phyloP scores from a whole-genome alignment of 1,140 invertebrate species.

The Ruditapes philippinarum region DNA sequence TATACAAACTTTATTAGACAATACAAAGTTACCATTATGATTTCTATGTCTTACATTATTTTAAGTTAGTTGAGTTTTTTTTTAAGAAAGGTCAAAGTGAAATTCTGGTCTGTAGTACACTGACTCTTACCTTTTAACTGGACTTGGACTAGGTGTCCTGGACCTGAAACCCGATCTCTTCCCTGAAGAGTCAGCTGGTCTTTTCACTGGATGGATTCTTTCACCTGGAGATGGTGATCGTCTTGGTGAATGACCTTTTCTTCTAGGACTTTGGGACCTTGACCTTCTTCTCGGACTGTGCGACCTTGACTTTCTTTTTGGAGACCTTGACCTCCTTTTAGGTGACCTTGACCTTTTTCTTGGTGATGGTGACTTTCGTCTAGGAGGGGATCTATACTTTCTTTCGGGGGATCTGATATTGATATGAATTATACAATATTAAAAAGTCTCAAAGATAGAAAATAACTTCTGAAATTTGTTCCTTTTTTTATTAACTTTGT shows the following conservation, averaged over 20 bases:
- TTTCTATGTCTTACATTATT: no score
- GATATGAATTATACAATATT: no score
- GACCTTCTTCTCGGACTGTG: slow-evolving; percentile 23
- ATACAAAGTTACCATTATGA: no score
- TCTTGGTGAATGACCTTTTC: slow-evolving; percentile 17
- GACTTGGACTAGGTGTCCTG: slow-evolving; percentile 21
- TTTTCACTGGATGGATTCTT: not conserved
- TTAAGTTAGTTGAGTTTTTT: no score
- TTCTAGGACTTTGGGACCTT: not conserved
- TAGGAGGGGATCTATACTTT: slow-evolving; percentile 22
- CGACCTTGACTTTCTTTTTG: slow-evolving; percentile 17
- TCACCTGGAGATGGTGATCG: not conserved
- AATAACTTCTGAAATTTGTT: no score
- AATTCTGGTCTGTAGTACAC: no score
- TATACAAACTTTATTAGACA: no score
- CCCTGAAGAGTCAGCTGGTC: slow-evolving; percentile 35
- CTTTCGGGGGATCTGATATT: slow-evolving; percentile 31
- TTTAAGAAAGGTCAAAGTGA: no score
- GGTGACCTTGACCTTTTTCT: slow-evolving; percentile 20
- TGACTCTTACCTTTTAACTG: not conserved
- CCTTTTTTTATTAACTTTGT: no score
- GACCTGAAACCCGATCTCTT: slow-evolving; percentile 30
- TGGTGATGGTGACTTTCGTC: slow-evolving; percentile 23
- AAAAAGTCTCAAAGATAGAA: no score
- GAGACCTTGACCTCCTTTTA: slow-evolving; percentile 14